Conservation (phyloP, 2,888 invertebrate species). For the Prosopocoilus inquinatus region DNA sequence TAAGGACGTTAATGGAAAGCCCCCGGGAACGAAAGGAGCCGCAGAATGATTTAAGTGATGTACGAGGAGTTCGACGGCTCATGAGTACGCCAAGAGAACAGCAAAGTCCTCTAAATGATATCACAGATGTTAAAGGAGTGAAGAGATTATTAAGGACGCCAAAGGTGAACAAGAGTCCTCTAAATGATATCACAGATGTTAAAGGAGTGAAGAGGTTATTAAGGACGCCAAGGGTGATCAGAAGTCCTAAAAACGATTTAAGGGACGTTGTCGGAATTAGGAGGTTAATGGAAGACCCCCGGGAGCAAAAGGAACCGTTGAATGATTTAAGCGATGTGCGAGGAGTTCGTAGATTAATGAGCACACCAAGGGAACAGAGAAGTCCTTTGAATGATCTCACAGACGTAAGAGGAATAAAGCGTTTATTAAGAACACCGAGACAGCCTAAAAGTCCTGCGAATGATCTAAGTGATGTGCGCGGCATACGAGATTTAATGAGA, state of each 20-base stretch:
- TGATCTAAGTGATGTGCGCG: slow-evolving; percentile 49
- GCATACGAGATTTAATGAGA: slow-evolving; percentile 41
- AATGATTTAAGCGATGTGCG: slow-evolving; percentile 46
- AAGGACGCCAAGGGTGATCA: slow-evolving; percentile 32
- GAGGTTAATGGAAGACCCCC: slow-evolving; percentile 24
- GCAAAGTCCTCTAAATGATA: slow-evolving; percentile 37
- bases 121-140: slow-evolving; percentile 32
- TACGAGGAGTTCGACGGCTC: slow-evolving; percentile 47
- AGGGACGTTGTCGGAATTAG: slow-evolving; percentile 45
- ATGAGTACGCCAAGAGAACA: slow-evolving; percentile 21
- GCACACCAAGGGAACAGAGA: slow-evolving; percentile 29
- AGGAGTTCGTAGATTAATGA: slow-evolving; percentile 18
- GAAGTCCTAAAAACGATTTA: slow-evolving; percentile 46
- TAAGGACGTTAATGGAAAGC: slow-evolving; percentile 45
- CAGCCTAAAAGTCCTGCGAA: slow-evolving; percentile 36
- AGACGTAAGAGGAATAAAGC: slow-evolving; percentile 32
- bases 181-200: slow-evolving; percentile 50
- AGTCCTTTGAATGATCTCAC: slow-evolving; percentile 34
- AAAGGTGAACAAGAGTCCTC: slow-evolving; percentile 25
- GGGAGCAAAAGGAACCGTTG: slow-evolving; percentile 33
- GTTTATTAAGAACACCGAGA: slow-evolving; percentile 31
- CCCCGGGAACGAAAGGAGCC: slow-evolving; percentile 24
- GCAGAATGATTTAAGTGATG: slow-evolving; percentile 49
- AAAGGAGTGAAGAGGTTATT: slow-evolving; percentile 50
- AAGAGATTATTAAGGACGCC: slow-evolving; percentile 31